Conservation (phyloP, 2,113 vertebrate genomes). For the Hippocampus abdominalis region DNA sequence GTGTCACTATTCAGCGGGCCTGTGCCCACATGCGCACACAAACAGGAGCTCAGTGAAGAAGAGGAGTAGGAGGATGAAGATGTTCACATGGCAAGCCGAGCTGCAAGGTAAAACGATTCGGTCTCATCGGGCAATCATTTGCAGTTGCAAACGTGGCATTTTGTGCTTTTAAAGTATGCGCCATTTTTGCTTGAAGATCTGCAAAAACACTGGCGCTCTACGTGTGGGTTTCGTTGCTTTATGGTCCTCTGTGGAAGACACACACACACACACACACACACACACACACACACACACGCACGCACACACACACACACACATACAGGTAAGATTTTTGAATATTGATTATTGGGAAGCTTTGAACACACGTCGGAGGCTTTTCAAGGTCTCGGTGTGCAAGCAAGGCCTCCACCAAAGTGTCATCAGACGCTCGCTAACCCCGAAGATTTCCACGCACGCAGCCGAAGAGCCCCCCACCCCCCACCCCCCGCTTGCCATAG, state of each 20-base stretch:
- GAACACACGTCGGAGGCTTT: neutral
- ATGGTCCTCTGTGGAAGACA: conserved; percentile 53
- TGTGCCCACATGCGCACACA: conserved; percentile 1
- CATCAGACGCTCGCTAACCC: neutral
- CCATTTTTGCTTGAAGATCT: neutral
- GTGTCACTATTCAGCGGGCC: conserved; percentile 47
- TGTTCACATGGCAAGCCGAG: neutral
- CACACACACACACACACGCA: conserved; percentile 80
- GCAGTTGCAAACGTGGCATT: neutral
- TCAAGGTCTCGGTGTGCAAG: neutral
- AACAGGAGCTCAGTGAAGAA: conserved; percentile 1
- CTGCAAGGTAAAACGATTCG: neutral
- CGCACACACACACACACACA: conserved; percentile 84
- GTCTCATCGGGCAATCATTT: neutral
- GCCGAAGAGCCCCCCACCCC: neutral
- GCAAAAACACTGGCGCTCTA: neutral
- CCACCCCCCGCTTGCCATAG: neutral
- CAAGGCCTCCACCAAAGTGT: neutral
- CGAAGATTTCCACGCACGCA: neutral
- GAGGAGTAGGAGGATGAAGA: neutral
- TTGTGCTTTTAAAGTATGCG: neutral
- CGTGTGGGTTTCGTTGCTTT: neutral
- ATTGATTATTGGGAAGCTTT: conserved; percentile 79
- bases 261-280: conserved; percentile 90
- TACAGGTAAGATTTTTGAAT: conserved; percentile 77